These are phyloP conservation scores for Mus spretus DNA, from an alignment of 2,797 vertebrate species.

Conservation along the genomic window DNA sequence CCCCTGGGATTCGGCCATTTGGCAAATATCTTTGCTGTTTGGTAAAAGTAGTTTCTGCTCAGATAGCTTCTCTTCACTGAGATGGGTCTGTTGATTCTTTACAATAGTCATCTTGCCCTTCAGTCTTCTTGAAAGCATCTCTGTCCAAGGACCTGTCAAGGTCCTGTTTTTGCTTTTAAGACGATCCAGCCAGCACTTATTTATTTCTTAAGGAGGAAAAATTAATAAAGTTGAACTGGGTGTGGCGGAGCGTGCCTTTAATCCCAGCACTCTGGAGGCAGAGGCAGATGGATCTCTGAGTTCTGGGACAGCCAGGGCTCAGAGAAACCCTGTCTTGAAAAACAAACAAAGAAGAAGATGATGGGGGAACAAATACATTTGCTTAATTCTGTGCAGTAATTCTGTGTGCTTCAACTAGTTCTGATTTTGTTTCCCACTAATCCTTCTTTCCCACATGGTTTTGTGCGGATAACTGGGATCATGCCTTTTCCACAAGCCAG, in stretches of 20 bases:
- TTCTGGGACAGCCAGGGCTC: background rate
- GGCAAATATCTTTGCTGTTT: slow-evolving; percentile 15
- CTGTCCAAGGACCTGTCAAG: background rate
- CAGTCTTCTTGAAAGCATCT: slow-evolving; percentile 48
- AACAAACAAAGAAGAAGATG: slow-evolving; percentile 3
- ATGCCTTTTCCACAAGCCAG: background rate
- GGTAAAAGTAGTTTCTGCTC: background rate
- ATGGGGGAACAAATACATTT: background rate
- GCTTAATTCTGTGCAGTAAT: slow-evolving; percentile 32
- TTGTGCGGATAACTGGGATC: slow-evolving; percentile 1
- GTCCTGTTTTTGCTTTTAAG: slow-evolving; percentile 56
- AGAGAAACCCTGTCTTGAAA: background rate
- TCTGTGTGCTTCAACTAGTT: background rate
- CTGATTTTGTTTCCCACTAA: slow-evolving; percentile 21
- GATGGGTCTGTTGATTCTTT: background rate
- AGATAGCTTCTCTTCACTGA: background rate
- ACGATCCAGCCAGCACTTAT: background rate
- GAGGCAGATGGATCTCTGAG: background rate
- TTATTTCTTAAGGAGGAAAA: background rate
- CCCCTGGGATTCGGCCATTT: background rate
- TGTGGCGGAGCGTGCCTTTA: background rate
- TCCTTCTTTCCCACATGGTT: slow-evolving; percentile 18
- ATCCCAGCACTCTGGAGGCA: background rate
- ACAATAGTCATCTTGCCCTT: background rate
- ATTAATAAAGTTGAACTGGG: background rate